Conservation (phyloP, 1,140 invertebrate species). For the Battus philenor region DNA sequence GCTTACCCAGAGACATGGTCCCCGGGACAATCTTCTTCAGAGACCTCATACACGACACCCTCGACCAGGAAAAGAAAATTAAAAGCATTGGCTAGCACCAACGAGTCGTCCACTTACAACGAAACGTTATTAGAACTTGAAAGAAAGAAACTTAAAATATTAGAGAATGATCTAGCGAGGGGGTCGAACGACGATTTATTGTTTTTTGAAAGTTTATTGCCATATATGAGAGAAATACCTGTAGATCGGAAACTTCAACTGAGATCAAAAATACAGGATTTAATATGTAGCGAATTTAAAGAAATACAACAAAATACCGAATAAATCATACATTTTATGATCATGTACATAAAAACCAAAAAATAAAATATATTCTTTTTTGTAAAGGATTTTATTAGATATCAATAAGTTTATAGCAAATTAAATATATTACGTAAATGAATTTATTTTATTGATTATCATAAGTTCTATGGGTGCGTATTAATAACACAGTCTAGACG, state of each 20-base stretch:
- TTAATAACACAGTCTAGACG: too few relatives aligned
- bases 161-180: conserved; percentile 4
- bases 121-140: conserved; percentile 1
- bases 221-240: conserved; percentile 22
- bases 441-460: too few relatives aligned
- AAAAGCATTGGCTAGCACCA: neutral
- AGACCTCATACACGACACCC: neutral
- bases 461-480: too few relatives aligned
- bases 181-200: conserved; percentile 18
- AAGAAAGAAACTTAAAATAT: conserved; percentile 1
- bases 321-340: too few relatives aligned
- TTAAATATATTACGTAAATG: too few relatives aligned
- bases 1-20: neutral
- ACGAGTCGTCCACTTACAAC: neutral
- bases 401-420: too few relatives aligned
- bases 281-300: conserved; percentile 17
- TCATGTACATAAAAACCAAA: too few relatives aligned
- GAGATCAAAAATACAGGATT: conserved; percentile 23
- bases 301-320: neutral
- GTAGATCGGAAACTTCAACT: conserved; percentile 16
- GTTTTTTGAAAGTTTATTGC: conserved; percentile 23
- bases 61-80: conserved; percentile 1
- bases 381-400: too few relatives aligned
- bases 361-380: too few relatives aligned
- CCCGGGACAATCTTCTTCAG: neutral